A percentile compares a stretch with the other conserved stretches of the same genome.
These are phyloP conservation scores for Petrolisthes manimaculis DNA, from an alignment of 2,888 invertebrate genomes.

Conservation along the genomic window DNA sequence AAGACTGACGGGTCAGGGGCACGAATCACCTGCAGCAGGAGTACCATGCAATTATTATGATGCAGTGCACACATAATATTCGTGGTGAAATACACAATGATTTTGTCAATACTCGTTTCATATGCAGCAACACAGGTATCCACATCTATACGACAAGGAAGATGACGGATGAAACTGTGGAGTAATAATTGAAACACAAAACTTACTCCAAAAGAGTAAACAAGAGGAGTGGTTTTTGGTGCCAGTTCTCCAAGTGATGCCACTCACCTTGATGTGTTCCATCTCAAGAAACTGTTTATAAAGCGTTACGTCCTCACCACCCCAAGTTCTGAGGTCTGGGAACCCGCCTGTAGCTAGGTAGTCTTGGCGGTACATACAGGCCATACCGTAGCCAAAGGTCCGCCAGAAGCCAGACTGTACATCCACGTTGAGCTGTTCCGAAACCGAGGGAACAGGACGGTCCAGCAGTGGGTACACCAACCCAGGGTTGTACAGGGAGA, in stretches of 20 bases:
- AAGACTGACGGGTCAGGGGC: constrained; percentile 84
- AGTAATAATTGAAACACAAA: too few relatives aligned
- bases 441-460: constrained; percentile 9
- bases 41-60: not conserved
- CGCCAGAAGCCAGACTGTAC: constrained; percentile 85
- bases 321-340: constrained; percentile 80
- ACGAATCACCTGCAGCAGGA: constrained; percentile 76
- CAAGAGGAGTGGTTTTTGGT: too few relatives aligned
- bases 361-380: constrained; percentile 77
- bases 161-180: too few relatives aligned
- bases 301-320: constrained; percentile 83
- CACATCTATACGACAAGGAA: too few relatives aligned
- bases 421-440: constrained; percentile 80
- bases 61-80: not conserved
- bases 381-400: constrained; percentile 85
- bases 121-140: not conserved
- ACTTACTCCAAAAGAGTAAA: too few relatives aligned
- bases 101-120: not conserved
- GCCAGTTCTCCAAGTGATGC: too few relatives aligned
- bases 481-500: constrained; percentile 55
- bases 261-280: constrained; percentile 69
- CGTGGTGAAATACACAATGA: not conserved
- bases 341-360: constrained; percentile 39
- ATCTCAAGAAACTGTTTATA: constrained; percentile 83
- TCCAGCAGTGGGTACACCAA: constrained; percentile 50